Evolutionary conservation across 2,888 invertebrate species (phyloP).

Genomic region (Tromatobia lineatoria): DNA sequence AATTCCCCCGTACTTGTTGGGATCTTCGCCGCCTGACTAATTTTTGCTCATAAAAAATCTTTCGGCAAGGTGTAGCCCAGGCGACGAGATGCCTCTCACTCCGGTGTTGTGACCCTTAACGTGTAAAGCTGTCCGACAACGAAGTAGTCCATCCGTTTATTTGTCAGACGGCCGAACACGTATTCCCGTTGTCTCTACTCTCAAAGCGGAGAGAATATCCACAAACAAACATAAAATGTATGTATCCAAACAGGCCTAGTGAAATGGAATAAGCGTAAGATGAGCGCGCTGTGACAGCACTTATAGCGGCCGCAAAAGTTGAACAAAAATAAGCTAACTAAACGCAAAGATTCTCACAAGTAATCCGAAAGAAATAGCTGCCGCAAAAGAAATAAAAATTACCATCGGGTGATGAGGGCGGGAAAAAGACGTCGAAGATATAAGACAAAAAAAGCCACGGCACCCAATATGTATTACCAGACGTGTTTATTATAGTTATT

Average conservation of each 20-base stretch:
- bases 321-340: neutral
- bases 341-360: constrained; percentile 13
- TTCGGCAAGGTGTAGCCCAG: constrained; percentile 1
- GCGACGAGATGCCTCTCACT: constrained; percentile 45
- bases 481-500: constrained; percentile 56
- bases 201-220: neutral
- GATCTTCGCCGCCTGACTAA: constrained; percentile 26
- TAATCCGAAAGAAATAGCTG: constrained; percentile 16
- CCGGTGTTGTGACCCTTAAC: constrained; percentile 45
- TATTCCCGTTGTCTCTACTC: constrained; percentile 1
- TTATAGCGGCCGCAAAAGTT: constrained; percentile 25
- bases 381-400: constrained; percentile 1
- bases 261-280: constrained; percentile 33
- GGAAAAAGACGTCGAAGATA: constrained; percentile 23
- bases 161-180: constrained; percentile 30
- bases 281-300: constrained; percentile 4
- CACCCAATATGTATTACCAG: constrained; percentile 50
- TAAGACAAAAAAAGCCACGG: constrained; percentile 23
- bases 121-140: constrained; percentile 45
- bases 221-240: constrained; percentile 39
- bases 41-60: constrained; percentile 12
- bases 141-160: constrained; percentile 39
- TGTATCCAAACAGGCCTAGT: constrained; percentile 57
- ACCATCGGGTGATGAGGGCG: constrained; percentile 32
- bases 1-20: constrained; percentile 36